Evolutionary conservation across 2,113 vertebrate genomes (phyloP).

Genomic region (Eonycteris spelaea): DNA sequence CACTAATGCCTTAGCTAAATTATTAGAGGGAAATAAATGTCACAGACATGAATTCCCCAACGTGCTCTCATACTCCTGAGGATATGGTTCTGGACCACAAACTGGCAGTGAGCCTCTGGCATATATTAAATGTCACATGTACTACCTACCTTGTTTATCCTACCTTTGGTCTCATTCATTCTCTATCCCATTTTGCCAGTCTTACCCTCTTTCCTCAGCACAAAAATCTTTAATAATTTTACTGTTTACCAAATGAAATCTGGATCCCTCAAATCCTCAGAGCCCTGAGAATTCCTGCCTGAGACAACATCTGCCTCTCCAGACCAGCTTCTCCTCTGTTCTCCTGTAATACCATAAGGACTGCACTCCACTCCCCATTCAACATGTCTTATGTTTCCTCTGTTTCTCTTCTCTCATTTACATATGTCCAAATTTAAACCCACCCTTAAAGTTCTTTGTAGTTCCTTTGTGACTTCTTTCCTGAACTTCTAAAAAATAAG

Average conservation of each 20-base stretch:
- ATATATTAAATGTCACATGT: too few species aligned
- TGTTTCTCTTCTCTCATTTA: neutral
- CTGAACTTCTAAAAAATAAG: neutral
- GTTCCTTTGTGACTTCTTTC: neutral
- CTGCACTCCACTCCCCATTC: accelerated
- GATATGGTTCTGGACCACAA: neutral
- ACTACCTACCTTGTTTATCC: neutral
- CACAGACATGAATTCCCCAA: neutral
- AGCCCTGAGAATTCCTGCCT: neutral
- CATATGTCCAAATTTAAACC: neutral
- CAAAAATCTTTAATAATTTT: neutral
- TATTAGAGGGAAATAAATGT: neutral
- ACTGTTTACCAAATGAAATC: neutral
- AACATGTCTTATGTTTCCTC: neutral
- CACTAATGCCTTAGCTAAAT: neutral
- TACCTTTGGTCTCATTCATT: neutral
- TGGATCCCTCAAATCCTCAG: neutral
- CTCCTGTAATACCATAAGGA: neutral
- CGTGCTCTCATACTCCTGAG: neutral
- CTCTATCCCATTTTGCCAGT: neutral
- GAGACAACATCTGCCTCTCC: neutral
- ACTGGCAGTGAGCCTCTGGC: neutral
- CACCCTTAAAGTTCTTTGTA: neutral
- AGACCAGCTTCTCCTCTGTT: too few species aligned
- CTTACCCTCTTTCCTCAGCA: neutral